phyloP scores from a whole-genome alignment of 2,797 vertebrate species.

The Megalops cyprinoides region DNA sequence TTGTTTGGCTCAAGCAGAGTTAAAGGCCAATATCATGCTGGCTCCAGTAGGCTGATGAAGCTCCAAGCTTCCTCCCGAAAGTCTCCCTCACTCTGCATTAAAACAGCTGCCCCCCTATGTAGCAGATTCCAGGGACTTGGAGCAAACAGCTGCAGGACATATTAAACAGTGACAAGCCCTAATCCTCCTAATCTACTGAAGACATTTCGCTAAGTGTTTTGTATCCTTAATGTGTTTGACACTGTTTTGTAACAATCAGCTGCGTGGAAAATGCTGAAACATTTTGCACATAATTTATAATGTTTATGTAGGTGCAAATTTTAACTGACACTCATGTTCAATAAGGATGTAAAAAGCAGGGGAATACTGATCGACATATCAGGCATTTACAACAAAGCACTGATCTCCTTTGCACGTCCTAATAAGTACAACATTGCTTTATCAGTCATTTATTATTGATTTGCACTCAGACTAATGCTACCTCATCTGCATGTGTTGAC shows the following conservation, averaged over 20 bases:
- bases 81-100: neutral
- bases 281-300: no score
- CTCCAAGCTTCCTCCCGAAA: neutral
- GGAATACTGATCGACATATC: no score
- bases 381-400: no score
- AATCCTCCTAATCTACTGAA: slow-evolving; percentile 48
- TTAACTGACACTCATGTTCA: no score
- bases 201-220: slow-evolving; percentile 48
- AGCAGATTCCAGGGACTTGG: slow-evolving; percentile 48
- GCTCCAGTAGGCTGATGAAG: neutral
- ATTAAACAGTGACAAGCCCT: slow-evolving; percentile 34
- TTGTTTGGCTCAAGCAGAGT: slow-evolving; percentile 38
- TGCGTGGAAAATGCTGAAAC: neutral
- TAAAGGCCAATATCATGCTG: slow-evolving; percentile 5
- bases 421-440: no score
- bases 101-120: slow-evolving; percentile 17
- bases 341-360: no score
- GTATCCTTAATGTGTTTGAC: slow-evolving; percentile 30
- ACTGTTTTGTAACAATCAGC: slow-evolving; percentile 11
- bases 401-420: no score
- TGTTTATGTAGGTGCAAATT: no score
- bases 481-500: no score
- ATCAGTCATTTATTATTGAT: no score
- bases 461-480: no score
- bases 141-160: slow-evolving; percentile 51